These are phyloP conservation scores for Aplocera efformata DNA, from an alignment of 2,888 invertebrate genomes.

Conservation along the genomic window DNA sequence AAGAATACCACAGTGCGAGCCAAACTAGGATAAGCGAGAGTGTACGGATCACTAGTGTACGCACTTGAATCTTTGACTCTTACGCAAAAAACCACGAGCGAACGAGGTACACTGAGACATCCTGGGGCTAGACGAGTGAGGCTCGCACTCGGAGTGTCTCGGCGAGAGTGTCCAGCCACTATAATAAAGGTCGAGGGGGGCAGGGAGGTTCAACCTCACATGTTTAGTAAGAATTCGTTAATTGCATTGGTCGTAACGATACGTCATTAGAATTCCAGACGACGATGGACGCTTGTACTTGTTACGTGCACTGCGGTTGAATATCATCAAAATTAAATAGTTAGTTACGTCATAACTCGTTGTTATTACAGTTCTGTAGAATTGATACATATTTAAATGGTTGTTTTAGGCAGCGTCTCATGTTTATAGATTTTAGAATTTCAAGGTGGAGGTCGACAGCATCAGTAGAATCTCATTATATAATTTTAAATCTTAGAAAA, in stretches of 20 bases:
- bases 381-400: slow-evolving; percentile 32
- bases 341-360: slow-evolving; percentile 53
- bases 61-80: no score
- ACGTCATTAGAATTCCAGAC: slow-evolving; percentile 70
- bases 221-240: slow-evolving; percentile 44
- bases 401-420: slow-evolving; percentile 16
- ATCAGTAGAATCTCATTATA: background rate
- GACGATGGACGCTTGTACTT: slow-evolving; percentile 60
- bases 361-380: slow-evolving; percentile 43
- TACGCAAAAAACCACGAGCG: no score
- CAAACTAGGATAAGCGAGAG: no score
- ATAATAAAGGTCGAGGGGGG: slow-evolving; percentile 34
- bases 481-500: no score
- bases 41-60: no score
- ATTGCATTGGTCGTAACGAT: slow-evolving; percentile 59
- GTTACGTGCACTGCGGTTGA: slow-evolving; percentile 69
- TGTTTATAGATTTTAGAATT: background rate
- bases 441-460: background rate
- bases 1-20: no score
- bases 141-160: no score
- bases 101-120: no score
- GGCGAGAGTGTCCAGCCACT: no score
- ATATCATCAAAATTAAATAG: slow-evolving; percentile 45
- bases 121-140: no score
- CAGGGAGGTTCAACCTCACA: slow-evolving; percentile 45